These are phyloP conservation scores for Trogon surrucura DNA, from an alignment of 2,113 vertebrate species.

Conservation along the genomic window DNA sequence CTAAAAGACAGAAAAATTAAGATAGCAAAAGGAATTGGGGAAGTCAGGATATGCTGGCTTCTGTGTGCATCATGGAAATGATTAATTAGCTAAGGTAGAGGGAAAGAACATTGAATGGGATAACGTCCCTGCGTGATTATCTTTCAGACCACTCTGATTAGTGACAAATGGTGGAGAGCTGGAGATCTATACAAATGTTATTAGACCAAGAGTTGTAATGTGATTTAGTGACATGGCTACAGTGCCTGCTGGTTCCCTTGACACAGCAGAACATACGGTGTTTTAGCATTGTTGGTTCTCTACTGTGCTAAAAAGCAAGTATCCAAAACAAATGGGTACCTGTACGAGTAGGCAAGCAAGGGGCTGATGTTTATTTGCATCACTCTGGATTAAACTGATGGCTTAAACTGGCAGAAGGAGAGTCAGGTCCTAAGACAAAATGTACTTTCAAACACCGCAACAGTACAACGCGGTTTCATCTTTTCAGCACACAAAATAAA, in stretches of 20 bases:
- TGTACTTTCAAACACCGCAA: not conserved
- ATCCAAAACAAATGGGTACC: not conserved
- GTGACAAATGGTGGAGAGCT: not conserved
- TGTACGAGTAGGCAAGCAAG: not conserved
- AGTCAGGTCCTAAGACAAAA: not conserved
- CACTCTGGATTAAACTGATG: not conserved
- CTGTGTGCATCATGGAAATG: not conserved
- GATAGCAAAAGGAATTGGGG: not conserved
- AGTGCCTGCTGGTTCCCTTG: not conserved
- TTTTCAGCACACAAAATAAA: not conserved
- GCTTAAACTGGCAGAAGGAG: not conserved
- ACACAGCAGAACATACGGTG: not conserved
- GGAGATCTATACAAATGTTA: conserved; percentile 38
- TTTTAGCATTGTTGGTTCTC: not conserved
- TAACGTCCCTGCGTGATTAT: conserved; percentile 17
- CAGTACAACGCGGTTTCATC: not conserved
- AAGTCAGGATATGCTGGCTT: not conserved
- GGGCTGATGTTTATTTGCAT: not conserved
- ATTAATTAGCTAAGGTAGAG: not conserved
- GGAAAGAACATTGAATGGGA: conserved; percentile 1
- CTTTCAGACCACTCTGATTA: conserved; percentile 29
- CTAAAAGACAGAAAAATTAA: conserved; percentile 16
- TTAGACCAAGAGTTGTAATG: conserved; percentile 8
- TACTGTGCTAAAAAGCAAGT: not conserved
- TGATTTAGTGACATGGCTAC: conserved; percentile 6